A percentile compares a stretch with the other conserved stretches of the same genome.
Conservation (phyloP, 2,113 vertebrate species). For the Chauna torquata region DNA sequence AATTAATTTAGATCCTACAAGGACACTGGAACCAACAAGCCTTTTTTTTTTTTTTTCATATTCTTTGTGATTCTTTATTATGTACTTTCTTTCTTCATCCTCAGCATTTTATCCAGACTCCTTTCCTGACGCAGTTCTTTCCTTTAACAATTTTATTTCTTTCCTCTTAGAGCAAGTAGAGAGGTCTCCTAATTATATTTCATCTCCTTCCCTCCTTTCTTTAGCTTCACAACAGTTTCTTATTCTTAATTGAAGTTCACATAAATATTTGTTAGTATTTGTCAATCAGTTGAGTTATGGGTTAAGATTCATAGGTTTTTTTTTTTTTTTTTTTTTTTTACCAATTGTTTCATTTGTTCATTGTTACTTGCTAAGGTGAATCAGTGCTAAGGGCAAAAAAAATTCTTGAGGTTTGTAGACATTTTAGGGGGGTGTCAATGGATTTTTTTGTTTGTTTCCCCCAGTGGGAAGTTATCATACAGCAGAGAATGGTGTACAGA, state of each 20-base stretch:
- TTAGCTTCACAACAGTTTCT: background rate
- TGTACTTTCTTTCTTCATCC: background rate
- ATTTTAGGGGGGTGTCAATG: accelerated
- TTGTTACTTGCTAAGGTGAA: background rate
- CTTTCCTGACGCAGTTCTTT: background rate
- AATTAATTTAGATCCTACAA: background rate
- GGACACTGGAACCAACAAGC: background rate
- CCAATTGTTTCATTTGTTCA: background rate
- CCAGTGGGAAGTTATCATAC: background rate
- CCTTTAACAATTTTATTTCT: background rate
- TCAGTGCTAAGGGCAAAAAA: background rate
- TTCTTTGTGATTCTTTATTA: background rate
- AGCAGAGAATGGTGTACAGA: background rate
- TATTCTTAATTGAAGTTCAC: background rate
- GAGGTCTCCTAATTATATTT: background rate
- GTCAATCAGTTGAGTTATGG: background rate
- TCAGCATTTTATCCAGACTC: background rate
- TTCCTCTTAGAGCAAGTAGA: background rate
- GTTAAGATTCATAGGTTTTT: background rate
- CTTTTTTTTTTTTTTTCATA: accelerated
- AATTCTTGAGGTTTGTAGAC: background rate
- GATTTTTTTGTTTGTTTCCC: background rate
- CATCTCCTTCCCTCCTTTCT: background rate
- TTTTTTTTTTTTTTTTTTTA: background rate
- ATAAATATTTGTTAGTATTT: background rate